Evolutionary conservation across 2,888 invertebrate species (phyloP).

Genomic region (Zaprionus lineosus): DNA sequence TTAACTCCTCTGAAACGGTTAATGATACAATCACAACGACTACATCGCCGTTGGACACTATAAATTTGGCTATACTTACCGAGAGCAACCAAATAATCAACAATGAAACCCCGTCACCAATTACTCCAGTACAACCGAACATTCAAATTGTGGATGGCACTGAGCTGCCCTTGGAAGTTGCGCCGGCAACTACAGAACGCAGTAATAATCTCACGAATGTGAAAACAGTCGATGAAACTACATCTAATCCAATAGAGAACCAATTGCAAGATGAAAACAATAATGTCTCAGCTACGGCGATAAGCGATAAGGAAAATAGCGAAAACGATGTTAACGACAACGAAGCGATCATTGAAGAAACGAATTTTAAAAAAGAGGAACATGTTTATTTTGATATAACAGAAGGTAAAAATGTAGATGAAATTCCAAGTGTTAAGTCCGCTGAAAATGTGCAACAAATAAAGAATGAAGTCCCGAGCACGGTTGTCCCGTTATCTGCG

Average conservation of each 20-base stretch:
- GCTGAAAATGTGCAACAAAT: too few species aligned
- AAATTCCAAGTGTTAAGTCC: too few species aligned
- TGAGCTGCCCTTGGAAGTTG: slow-evolving; percentile 82
- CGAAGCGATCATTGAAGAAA: too few species aligned
- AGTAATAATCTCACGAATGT: slow-evolving; percentile 16
- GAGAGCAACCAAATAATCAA: slow-evolving; percentile 70
- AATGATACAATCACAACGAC: slow-evolving; percentile 57
- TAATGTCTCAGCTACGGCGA: slow-evolving; percentile 16
- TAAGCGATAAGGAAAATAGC: slow-evolving; percentile 46
- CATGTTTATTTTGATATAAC: too few species aligned
- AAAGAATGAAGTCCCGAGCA: too few species aligned
- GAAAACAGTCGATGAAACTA: neutral
- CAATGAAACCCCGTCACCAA: slow-evolving; percentile 33
- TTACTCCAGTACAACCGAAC: slow-evolving; percentile 54
- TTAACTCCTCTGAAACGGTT: slow-evolving; percentile 57
- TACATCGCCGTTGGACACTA: slow-evolving; percentile 54
- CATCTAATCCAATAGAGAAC: neutral
- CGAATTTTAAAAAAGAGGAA: too few species aligned
- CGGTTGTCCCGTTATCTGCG: too few species aligned
- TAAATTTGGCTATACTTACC: slow-evolving; percentile 46
- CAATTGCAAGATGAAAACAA: neutral
- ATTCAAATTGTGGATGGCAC: slow-evolving; percentile 87
- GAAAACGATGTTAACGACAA: slow-evolving; percentile 66
- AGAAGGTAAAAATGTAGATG: slow-evolving; percentile 20
- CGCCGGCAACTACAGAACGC: slow-evolving; percentile 34